Base-by-base conservation (phyloP, 2,888 invertebrate genomes). In the Rhimphoctona megacephalus region DNA sequence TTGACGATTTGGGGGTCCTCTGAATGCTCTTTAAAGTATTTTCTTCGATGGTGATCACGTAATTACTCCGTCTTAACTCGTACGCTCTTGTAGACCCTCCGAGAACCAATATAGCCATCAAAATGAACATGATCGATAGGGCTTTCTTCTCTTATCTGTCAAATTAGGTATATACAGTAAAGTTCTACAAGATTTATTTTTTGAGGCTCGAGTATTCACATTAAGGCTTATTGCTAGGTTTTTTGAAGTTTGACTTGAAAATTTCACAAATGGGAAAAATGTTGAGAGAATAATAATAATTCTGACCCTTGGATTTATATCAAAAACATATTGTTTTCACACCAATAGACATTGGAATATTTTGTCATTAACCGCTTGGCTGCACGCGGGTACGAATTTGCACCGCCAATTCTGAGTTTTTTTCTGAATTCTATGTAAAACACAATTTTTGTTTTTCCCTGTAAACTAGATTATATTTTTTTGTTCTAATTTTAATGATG, bases 11-110 rank as follows among this genome's bases (percentile, higher is more conserved):
- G 7, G 36, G 11, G 1, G 64, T 77, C 1, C 43, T 14, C 30
- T 78, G 69, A 6, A 91, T 70, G 6, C 78, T 70, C 66, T 57
- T 89, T 39, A 91, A 69, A 7, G 70, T 78, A 11, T 87, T 89
- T 39, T 90, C 76, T 9, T 89, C 81, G 7, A 92, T 86, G 9
- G 87, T 64, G 4, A 92, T 14, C 11, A 81, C 70, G 74, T 88
- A 89, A 17, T 61, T 33, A 17, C 43, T 36, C 0, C 61, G 61
- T 30, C 5, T 5, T 14, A 61, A 61, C 5, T 25, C 6, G 22
- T 17, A 14, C 61, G 61, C 61, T 30, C 6, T 30, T n/a, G 61
- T 30, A 14, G 14, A 61, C 8, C 14, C 30, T 1, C 30, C 25
- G 17, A 25, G 22, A 30, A 25, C 17, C 61, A 61, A 61, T 30